Evolutionary conservation across 2,797 vertebrate genomes (phyloP).

Genomic region (Aselliscus stoliczkanus): DNA sequence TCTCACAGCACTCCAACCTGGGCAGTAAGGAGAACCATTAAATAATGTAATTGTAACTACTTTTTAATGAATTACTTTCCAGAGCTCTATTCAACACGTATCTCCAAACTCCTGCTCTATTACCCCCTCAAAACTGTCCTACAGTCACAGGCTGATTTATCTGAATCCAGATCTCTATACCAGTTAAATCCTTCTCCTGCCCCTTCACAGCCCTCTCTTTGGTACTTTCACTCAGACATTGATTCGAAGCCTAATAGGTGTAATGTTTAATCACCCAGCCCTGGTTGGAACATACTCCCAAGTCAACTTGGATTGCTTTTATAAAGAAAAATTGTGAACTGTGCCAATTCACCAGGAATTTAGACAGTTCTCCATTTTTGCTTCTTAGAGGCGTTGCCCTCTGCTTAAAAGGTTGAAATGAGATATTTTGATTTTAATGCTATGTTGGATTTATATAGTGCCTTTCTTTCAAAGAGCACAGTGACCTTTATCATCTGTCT

Average conservation of each 20-base stretch:
- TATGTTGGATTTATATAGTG: not conserved
- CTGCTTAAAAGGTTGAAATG: conserved; percentile 19
- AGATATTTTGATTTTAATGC: not conserved
- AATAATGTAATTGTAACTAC: not conserved
- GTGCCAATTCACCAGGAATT: not conserved
- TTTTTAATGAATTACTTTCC: not conserved
- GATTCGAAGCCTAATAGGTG: not conserved
- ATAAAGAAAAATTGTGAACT: not conserved
- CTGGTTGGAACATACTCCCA: not conserved
- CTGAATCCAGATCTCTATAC: too few relatives aligned
- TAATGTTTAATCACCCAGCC: not conserved
- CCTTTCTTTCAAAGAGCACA: not conserved
- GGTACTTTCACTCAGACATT: not conserved
- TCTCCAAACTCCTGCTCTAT: not conserved
- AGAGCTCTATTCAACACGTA: not conserved
- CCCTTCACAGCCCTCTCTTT: not conserved
- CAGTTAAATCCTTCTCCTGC: not conserved
- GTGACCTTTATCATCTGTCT: conserved; percentile 46
- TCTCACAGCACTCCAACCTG: not conserved
- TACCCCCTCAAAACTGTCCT: not conserved
- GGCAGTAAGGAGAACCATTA: not conserved
- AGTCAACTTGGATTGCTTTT: not conserved
- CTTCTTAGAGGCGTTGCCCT: not conserved
- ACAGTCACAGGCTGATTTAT: not conserved
- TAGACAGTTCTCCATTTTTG: not conserved